Conservation (phyloP, 2,113 vertebrate genomes). For the Sebastes schlegelii region DNA sequence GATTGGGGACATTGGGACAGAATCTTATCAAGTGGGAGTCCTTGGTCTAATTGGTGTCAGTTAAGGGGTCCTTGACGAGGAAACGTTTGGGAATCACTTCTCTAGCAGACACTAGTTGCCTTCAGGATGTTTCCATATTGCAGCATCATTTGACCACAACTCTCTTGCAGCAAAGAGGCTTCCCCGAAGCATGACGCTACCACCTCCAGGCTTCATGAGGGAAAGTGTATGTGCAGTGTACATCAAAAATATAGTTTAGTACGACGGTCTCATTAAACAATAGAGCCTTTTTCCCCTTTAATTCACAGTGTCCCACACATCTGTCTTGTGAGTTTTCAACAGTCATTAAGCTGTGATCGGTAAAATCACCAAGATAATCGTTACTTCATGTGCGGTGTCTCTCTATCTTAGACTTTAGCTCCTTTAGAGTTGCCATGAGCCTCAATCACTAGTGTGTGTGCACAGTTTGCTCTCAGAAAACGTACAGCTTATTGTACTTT, state of each 20-base stretch:
- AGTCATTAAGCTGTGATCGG: neutral
- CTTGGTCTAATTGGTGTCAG: too few species aligned
- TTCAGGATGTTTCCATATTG: neutral
- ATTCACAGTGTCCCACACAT: neutral
- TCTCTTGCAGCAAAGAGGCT: neutral
- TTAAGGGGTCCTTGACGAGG: too few species aligned
- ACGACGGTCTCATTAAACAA: neutral
- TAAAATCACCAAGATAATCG: constrained; percentile 24
- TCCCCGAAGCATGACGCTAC: neutral
- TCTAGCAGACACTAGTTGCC: neutral
- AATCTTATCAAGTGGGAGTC: too few species aligned
- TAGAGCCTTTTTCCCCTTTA: neutral
- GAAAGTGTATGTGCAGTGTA: neutral
- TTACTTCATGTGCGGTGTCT: neutral
- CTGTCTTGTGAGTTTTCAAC: neutral
- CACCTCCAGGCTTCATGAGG: neutral
- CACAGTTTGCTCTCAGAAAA: neutral
- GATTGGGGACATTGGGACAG: too few species aligned
- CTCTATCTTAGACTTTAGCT: neutral
- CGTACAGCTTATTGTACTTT: neutral
- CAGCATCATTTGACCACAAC: neutral
- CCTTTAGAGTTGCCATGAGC: neutral
- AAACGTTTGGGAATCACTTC: too few species aligned
- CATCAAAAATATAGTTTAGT: neutral
- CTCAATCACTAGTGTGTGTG: neutral